Conservation (phyloP, 2,888 invertebrate species). For the Prosapia bicincta region DNA sequence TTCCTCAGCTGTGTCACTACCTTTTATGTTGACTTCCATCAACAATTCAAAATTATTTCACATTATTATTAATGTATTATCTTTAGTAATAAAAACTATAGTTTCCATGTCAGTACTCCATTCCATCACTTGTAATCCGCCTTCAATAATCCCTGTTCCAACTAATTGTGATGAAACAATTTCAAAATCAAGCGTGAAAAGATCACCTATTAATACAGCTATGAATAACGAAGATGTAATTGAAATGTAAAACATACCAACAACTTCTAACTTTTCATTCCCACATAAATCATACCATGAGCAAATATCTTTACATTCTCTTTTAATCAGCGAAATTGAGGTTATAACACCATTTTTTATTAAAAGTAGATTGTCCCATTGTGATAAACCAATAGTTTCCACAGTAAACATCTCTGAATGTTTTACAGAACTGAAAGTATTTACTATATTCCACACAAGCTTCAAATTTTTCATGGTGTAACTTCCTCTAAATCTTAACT, state of each 20-base stretch:
- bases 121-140: constrained; percentile 55
- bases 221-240: constrained; percentile 8
- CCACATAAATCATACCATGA: neutral
- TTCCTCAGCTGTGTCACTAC: constrained; percentile 62
- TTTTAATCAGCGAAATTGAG: neutral
- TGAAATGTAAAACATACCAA: constrained; percentile 11
- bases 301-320: neutral
- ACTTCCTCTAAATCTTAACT: too few species aligned
- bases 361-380: neutral
- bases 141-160: constrained; percentile 37
- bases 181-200: constrained; percentile 16
- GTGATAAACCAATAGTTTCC: neutral
- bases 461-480: constrained; percentile 11
- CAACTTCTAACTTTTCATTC: neutral
- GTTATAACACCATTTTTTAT: constrained; percentile 8
- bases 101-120: constrained; percentile 82
- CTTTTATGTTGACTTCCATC: constrained; percentile 56
- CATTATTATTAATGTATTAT: constrained; percentile 50
- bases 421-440: neutral
- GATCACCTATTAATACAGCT: constrained; percentile 14
- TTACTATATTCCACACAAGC: neutral
- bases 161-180: too few species aligned
- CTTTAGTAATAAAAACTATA: constrained; percentile 60
- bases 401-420: neutral
- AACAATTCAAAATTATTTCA: constrained; percentile 61